Evolutionary conservation across 1,140 invertebrate genomes (phyloP).

Genomic region (Neotoxoptera formosana): DNA sequence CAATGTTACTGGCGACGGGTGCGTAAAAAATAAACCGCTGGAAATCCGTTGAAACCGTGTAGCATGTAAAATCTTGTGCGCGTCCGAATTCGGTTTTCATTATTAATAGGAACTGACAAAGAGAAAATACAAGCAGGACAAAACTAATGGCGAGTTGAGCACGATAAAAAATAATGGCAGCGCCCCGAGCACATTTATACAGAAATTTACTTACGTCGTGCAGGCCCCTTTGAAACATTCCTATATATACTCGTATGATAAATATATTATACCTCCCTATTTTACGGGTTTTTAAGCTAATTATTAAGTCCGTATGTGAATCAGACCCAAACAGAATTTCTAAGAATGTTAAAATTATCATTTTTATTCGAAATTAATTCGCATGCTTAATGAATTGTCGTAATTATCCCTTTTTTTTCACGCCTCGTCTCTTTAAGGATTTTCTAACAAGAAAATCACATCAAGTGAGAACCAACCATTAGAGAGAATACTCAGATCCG

Average conservation of each 20-base stretch:
- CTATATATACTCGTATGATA: background rate
- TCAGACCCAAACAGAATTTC: background rate
- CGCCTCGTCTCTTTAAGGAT: too few relatives aligned
- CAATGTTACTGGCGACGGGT: slow-evolving; percentile 3
- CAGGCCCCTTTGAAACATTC: background rate
- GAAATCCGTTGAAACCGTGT: background rate
- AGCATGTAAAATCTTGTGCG: background rate
- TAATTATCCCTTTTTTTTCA: background rate
- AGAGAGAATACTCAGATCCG: background rate
- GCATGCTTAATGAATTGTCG: background rate
- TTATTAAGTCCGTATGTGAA: background rate
- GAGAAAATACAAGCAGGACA: background rate
- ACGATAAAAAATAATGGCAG: slow-evolving; percentile 12
- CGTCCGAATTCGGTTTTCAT: slow-evolving; percentile 19
- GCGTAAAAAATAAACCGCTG: slow-evolving; percentile 4
- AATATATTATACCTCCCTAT: background rate
- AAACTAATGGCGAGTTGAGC: background rate
- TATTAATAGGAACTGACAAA: slow-evolving; percentile 4
- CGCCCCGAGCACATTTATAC: background rate
- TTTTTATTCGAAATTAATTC: background rate
- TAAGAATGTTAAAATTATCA: background rate
- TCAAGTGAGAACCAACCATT: background rate
- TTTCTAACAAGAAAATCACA: background rate
- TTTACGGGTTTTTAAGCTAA: background rate
- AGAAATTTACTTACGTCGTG: background rate